Base-by-base conservation (phyloP, 2,888 invertebrate genomes). In the Cheilosia vernalis region DNA sequence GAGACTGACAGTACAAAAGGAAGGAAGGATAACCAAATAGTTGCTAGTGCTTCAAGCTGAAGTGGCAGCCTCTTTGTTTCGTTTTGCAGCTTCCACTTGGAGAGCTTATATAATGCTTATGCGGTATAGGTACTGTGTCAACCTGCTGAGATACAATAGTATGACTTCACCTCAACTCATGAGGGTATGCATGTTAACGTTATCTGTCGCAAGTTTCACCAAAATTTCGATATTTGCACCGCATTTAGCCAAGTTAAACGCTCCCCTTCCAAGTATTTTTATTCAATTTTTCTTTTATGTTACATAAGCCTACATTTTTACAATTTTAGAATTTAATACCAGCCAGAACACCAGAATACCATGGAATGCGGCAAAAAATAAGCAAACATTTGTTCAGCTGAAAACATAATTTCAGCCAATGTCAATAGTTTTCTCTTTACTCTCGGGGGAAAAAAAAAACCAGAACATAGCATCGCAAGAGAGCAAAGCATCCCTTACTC, bases 371-470 rank as follows among this genome's bases (percentile, higher is more conserved):
- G 80, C 72, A 72, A 49, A 61, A 72, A 81, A 81, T 76, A 85
- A 85, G 81, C 76, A 66, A 85, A 85, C 70, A 85, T 85, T 85
- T 76, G 76, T 63, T 77, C 72, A 85, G 72, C 85, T 81, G 81
- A 81, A 85, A 85, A 85, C 67, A 81, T 76, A 37, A 66, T 76
- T 85, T 81, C 55, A 76, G 40, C 60, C 81, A 63, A 81, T 81
- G 80, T 85, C 85, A 85, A 85, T 85, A 85, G 76, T 85, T 77
- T 76, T 56, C 66, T 40, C 42, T 33, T 66, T 56, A 27, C 80
- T 55, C 33, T 24, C 15, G 10, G 2, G 2, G 2, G 2, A 21
- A 21, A 21, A 21, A 21, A 15, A 10, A 55, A 56, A 61, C 4
- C 19, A 49, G 44, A 4, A n/a, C 40, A 27, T 33, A 6, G 27